Percentiles rank a stretch among this genome's conserved stretches.
Conservation (phyloP, 2,888 invertebrate species). For the Bombylius discolor region DNA sequence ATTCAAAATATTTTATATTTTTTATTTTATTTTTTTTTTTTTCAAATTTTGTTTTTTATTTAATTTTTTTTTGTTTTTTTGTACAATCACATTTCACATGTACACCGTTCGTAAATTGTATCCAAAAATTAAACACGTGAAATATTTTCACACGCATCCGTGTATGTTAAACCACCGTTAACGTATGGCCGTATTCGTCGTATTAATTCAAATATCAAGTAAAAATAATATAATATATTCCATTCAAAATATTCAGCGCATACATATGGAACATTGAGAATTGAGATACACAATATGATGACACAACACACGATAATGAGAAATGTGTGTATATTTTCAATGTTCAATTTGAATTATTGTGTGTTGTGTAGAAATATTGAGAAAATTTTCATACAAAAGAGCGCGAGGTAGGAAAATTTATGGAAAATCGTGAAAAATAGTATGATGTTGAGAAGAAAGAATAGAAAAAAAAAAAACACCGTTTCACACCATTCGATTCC, state of each 20-base stretch:
- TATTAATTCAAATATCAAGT: neutral
- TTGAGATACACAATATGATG: neutral
- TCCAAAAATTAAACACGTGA: neutral
- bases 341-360: neutral
- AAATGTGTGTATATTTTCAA: too few species aligned
- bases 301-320: neutral
- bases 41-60: too few species aligned
- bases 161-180: neutral
- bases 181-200: too few species aligned
- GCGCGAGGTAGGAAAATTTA: neutral
- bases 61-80: too few species aligned
- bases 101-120: neutral
- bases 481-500: neutral
- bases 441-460: too few species aligned
- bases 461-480: neutral
- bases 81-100: too few species aligned
- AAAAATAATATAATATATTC: too few species aligned
- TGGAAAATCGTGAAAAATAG: neutral
- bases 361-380: too few species aligned
- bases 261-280: neutral
- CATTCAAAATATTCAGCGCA: neutral
- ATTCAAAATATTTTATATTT: too few species aligned
- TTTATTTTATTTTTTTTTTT: too few species aligned
- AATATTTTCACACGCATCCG: neutral
- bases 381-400: neutral